Evolutionary conservation across 2,888 invertebrate species (phyloP).

Genomic region (Hipparchia sbordonii): DNA sequence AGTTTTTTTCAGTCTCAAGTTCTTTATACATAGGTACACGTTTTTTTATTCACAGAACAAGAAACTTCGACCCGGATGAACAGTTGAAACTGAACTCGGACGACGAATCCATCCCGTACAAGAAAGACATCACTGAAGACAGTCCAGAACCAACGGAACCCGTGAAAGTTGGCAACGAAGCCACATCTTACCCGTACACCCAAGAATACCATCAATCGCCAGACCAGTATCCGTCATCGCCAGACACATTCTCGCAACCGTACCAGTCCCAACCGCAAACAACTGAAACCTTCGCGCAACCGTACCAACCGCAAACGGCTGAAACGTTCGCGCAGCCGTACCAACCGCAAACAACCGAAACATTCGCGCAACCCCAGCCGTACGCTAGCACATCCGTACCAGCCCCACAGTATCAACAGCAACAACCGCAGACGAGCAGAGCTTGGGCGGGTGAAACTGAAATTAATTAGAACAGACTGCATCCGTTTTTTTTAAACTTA

Average conservation of each 20-base stretch:
- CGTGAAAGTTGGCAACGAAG: conserved; percentile 58
- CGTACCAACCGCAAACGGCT: conserved; percentile 36
- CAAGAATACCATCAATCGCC: conserved; percentile 43
- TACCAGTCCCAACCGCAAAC: conserved; percentile 41
- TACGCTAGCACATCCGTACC: background rate
- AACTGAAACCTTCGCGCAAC: conserved; percentile 30
- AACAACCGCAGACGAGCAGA: conserved; percentile 38
- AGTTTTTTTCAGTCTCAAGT: too few relatives aligned
- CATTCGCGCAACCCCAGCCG: conserved; percentile 41
- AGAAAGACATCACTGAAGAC: conserved; percentile 70
- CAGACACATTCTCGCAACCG: conserved; percentile 34
- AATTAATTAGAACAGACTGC: conserved; percentile 56
- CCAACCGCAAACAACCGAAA: conserved; percentile 33
- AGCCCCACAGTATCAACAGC: background rate
- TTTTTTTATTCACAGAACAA: conserved; percentile 49
- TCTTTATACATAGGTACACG: too few relatives aligned
- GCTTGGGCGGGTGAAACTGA: conserved; percentile 74
- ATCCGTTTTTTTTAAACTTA: background rate
- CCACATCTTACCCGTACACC: conserved; percentile 52
- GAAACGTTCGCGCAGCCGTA: conserved; percentile 30
- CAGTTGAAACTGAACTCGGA: conserved; percentile 73
- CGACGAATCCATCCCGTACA: conserved; percentile 77
- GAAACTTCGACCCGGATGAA: conserved; percentile 71
- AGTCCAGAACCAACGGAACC: conserved; percentile 68
- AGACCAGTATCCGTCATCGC: conserved; percentile 36